A percentile compares a stretch with the other conserved stretches of the same genome.
These are phyloP conservation scores for Tokudaia tokunoshimensis DNA, from an alignment of 2,797 vertebrate species.

Conservation along the genomic window DNA sequence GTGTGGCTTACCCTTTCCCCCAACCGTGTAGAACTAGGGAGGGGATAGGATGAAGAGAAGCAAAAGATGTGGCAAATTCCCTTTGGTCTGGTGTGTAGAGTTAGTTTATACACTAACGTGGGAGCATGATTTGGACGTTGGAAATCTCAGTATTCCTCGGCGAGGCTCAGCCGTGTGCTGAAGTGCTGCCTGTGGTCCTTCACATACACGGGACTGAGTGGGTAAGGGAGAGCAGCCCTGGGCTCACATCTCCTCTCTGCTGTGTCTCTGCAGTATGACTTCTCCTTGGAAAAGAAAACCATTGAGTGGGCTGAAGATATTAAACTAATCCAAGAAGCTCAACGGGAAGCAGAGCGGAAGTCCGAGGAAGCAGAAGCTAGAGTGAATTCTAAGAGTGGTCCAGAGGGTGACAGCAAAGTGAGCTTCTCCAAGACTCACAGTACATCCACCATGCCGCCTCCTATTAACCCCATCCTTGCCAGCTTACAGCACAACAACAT, in stretches of 20 bases:
- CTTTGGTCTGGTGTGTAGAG: neutral
- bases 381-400: slow-evolving; percentile 78
- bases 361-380: slow-evolving; percentile 79
- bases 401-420: slow-evolving; percentile 82
- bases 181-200: neutral
- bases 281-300: slow-evolving; percentile 95
- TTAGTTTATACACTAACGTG: slow-evolving; percentile 16
- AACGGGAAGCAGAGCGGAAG: slow-evolving; percentile 90
- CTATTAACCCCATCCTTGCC: slow-evolving; percentile 95
- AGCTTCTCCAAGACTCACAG: slow-evolving; percentile 85
- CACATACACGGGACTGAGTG: neutral
- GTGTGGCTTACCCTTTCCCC: neutral
- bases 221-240: neutral
- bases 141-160: neutral
- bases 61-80: neutral
- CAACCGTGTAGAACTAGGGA: slow-evolving; percentile 1
- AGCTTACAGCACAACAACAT: slow-evolving; percentile 96
- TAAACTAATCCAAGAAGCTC: slow-evolving; percentile 92
- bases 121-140: neutral
- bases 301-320: slow-evolving; percentile 94
- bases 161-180: neutral
- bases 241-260: slow-evolving; percentile 68
- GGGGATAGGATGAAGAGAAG: neutral
- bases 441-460: slow-evolving; percentile 91
- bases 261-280: slow-evolving; percentile 94